Evolutionary conservation across 2,797 vertebrate species (phyloP).

Genomic region (Alauda arvensis): DNA sequence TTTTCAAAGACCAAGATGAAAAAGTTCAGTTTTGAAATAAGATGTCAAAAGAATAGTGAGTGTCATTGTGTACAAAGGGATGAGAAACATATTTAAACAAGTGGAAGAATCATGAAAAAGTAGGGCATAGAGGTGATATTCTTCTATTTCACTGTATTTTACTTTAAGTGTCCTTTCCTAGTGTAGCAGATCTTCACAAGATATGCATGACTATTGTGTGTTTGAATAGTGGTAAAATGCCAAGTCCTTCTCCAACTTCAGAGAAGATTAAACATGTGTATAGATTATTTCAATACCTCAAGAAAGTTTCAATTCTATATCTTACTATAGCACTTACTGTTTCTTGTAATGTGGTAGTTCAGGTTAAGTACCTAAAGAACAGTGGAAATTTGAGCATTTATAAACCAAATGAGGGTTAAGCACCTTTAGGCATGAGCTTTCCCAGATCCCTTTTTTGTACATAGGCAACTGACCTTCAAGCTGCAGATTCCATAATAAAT

Average conservation of each 20-base stretch:
- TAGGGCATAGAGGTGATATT: not conserved
- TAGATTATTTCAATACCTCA: not conserved
- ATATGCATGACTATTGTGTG: fast-evolving
- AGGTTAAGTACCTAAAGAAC: not conserved
- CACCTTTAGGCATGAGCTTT: not conserved
- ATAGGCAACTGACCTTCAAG: not conserved
- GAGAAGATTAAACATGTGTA: not conserved
- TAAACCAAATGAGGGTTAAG: not conserved
- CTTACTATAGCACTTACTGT: not conserved
- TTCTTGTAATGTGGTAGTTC: not conserved
- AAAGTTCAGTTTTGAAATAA: not conserved
- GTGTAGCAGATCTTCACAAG: not conserved
- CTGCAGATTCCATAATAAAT: not conserved
- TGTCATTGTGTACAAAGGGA: not conserved
- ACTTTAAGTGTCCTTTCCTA: not conserved
- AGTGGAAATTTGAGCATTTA: not conserved
- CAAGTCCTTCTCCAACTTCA: not conserved
- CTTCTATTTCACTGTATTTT: not conserved
- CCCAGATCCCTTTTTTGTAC: not conserved
- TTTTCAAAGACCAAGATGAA: not conserved
- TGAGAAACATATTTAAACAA: not conserved
- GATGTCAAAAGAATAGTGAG: not conserved
- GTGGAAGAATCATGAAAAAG: not conserved
- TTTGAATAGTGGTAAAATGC: not conserved
- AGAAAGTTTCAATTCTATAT: not conserved